phyloP scores from a whole-genome alignment of 1,140 invertebrate genomes.

The Lerema accius region DNA sequence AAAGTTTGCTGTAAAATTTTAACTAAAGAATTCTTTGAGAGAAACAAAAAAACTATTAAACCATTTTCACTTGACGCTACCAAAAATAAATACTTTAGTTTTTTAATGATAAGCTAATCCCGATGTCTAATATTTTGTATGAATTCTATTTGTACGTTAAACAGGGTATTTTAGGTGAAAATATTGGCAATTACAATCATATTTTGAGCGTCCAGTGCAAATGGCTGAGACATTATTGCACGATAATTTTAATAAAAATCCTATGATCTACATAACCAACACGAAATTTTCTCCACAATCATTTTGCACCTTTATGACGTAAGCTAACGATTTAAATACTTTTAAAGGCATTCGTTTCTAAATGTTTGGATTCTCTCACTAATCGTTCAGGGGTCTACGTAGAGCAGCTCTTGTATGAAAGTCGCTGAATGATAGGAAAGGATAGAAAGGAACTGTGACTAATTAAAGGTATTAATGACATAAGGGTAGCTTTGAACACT shows the following conservation, averaged over 20 bases:
- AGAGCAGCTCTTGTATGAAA: neutral
- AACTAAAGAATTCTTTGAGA: neutral
- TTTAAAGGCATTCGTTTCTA: constrained; percentile 7
- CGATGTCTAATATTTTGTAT: too few relatives aligned
- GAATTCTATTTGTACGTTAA: too few relatives aligned
- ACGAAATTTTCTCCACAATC: neutral
- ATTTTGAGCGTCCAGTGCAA: neutral
- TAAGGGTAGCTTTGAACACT: too few relatives aligned
- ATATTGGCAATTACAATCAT: too few relatives aligned
- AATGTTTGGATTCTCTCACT: constrained; percentile 12
- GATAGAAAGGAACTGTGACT: neutral
- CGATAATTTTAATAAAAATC: neutral
- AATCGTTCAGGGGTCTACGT: constrained; percentile 7
- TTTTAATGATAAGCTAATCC: too few relatives aligned
- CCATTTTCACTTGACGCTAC: neutral
- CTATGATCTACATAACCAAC: constrained; percentile 1
- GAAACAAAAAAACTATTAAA: neutral
- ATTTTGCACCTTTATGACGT: neutral
- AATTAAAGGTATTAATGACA: neutral
- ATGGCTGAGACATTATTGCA: constrained; percentile 1
- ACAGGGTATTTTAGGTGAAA: too few relatives aligned
- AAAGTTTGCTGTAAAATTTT: neutral
- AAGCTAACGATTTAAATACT: constrained; percentile 17
- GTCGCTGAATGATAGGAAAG: constrained; percentile 10
- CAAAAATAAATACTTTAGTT: neutral